Evolutionary conservation across 1,140 invertebrate species (phyloP).

Genomic region (Drosophila sechellia): DNA sequence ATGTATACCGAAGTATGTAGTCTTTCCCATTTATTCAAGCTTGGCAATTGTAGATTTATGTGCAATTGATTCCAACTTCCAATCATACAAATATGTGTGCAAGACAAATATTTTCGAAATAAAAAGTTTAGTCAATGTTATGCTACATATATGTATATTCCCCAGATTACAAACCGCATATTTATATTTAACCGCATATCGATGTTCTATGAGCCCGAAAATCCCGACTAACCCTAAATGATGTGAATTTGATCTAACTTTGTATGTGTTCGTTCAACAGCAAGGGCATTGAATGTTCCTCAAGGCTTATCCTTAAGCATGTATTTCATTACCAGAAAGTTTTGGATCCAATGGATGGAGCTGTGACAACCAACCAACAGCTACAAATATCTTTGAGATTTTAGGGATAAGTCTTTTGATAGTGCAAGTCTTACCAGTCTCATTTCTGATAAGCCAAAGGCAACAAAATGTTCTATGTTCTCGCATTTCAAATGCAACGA

Average conservation of each 20-base stretch:
- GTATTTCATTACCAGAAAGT: too few species aligned
- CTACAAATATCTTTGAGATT: too few species aligned
- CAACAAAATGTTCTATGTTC: neutral
- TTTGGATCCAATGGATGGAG: too few species aligned
- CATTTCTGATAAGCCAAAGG: neutral
- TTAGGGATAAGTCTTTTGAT: too few species aligned
- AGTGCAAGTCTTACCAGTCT: too few species aligned
- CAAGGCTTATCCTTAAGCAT: neutral
- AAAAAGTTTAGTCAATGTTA: conserved; percentile 19
- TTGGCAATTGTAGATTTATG: conserved; percentile 10
- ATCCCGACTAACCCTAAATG: neutral
- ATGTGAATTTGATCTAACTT: too few species aligned
- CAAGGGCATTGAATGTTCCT: neutral
- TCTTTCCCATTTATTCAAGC: neutral
- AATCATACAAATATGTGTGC: neutral
- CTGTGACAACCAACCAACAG: too few species aligned
- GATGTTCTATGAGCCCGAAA: neutral
- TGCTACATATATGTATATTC: neutral
- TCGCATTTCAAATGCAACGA: neutral
- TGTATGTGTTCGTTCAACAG: neutral
- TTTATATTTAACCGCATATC: conserved; percentile 27
- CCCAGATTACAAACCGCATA: conserved; percentile 10
- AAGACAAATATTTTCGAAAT: neutral
- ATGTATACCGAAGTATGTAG: conserved; percentile 16
- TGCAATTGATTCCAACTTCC: conserved; percentile 15